Base-by-base conservation (phyloP, 2,113 vertebrate genomes). In the Oncorhynchus nerka region DNA sequence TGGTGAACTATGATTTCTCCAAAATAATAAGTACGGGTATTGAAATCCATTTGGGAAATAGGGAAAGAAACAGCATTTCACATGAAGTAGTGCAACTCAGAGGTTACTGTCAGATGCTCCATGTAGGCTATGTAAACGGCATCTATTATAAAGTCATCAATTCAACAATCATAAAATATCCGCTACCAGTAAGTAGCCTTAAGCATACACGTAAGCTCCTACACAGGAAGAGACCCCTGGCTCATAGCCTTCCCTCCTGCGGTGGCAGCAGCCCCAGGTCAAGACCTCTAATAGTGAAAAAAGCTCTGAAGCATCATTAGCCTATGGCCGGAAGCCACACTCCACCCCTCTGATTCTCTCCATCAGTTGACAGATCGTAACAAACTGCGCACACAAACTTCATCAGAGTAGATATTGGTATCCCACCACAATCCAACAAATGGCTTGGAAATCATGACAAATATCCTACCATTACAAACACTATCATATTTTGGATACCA, bases 301-400 rank as follows among this genome's bases (percentile, higher is more conserved):
- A 11, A 19, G 28, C 28, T 20, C 1, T 68, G 12, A 71, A 75
- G 49, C 11, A 24, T 77, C 32, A 13, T 45, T 45, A 45, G 39
- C 39, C 1, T 61, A n/a, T 72, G 67, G 72, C 32, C 75, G 22
- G 79, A 82, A 30, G 28, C 12, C 16, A 30, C 22, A 32, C 65
- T 16, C 62, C 26, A 45, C 9, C 62, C 62, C 13, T 22, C 2
- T 4, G 9, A 45, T 30, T 30, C 62, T 66, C 64, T 28, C 64
- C 20, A 65, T 26, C 22, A 65, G 62, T 65, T 65, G 22, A 28
- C n/a, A 24, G 61, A 22, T 22, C 9, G 20, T 62, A 24, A 28
- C 24, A 26, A 2, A 4, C 39, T 45, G 39, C 39, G 2, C 39
- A 55, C 15, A 16, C 4, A 6, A 26, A 30, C 39, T 68, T 32